Evolutionary conservation across 2,888 invertebrate species (phyloP), one percentile per base, ranked within the genome.

Genomic region (Pollenia labialis): DNA sequence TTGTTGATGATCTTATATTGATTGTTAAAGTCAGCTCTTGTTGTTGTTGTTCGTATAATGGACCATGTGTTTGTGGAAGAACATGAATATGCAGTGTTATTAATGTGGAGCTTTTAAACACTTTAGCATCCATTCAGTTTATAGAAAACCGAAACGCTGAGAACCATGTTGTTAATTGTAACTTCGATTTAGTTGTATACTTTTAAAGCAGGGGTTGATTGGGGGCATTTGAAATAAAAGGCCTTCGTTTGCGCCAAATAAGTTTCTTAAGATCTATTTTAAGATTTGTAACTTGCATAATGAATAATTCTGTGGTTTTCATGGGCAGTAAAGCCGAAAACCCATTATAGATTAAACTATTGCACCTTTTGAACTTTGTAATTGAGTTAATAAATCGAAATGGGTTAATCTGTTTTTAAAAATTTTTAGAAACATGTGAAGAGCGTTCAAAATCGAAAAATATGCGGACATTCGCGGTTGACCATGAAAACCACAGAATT

Each of bases 51-150:
- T 84, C 88, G 89, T 66, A 89, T 90, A 44, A 16, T 68, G 58
- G 58, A 4, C 12, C n/a, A 46, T 56, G 90, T 89, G 89, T 89
- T 90, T 91, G 89, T 90, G 89, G 89, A 89, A 89, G 89, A 90
- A 91, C 91, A 91, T 91, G 91, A 91, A 91, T 91, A 91, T 91
- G 91, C 91, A 90, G 91, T 90, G 90, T 91, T 90, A 90, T 91
- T 91, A 91, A 91, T 91, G 91, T 86, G 91, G 90, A 87, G 90
- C 90, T 91, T 91, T 90, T 91, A 91, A 91, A 91, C 91, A 91
- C 91, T 91, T 91, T 90, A 88, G 66, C 83, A 72, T 54, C 56
- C 40, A 82, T 54, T 54, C 40, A 82, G 46, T 81, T 79, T 85
- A 79, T 64, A 80, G 75, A 76, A 76, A 82, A 76, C 60, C 32